Base-by-base conservation (phyloP, 2,888 invertebrate genomes). In the Diaphora mendica region DNA sequence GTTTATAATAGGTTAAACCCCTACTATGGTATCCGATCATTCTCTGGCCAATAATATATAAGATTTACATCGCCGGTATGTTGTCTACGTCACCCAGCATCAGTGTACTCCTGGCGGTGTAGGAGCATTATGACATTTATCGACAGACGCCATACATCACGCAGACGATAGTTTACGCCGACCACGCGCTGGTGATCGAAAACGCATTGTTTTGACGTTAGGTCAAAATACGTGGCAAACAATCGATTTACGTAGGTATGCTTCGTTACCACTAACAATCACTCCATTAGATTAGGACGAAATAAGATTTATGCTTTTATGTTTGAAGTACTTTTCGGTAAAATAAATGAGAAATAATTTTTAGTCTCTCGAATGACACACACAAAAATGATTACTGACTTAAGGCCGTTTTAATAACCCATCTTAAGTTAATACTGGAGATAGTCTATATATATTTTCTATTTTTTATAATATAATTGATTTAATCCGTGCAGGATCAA, bases 21-120 rank as follows among this genome's bases (percentile, higher is more conserved):
- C 11, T 59, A 26, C 59, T 13, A 59, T 59, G 26, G 15, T 4
- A 26, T 59, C 13, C 59, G 59, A 59, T 26, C 26, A 15, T 26
- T 59, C 13, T 26, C 59, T 2, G 59, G 15, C 1, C 17, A 17
- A 17, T 62, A 62, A 62, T 30, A 30, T 26, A 4, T 26, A 62
- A 62, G 30, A 62, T 62, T 59, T 15, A 59, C 26, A 26, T 26
- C 13, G 3, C 59, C 59, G 1, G 13, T 59, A 5, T 26, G 26
- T 13, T 59, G 13, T 26, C 59, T 26, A 59, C 59, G 26, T 59
- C n/a, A 59, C 26, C 59, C 59, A 59, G 5, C 59, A 4, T 26
- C 26, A 15, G n/a, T 26, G n/a, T 55, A 26, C 55, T 55, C n/a
- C 55, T 55, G 73, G 70, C 76, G 68, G 51, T 70, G 62, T 71